Evolutionary conservation across 2,888 invertebrate genomes (phyloP).

Genomic region (Chesias legatella): DNA sequence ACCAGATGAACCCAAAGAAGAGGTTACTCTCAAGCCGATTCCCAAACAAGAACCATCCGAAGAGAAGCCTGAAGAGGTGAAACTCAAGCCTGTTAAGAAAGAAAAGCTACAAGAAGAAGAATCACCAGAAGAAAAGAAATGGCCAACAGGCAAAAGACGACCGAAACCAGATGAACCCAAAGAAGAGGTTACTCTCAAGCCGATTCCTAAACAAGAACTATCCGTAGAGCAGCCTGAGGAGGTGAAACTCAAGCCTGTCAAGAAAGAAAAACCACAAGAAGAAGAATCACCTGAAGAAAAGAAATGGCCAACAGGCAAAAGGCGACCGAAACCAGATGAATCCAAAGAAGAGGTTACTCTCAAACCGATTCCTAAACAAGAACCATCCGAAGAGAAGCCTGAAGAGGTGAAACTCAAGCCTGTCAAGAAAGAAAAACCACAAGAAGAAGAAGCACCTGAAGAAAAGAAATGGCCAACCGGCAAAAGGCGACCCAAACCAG

Average conservation of each 20-base stretch:
- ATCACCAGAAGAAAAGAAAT: conserved; percentile 51
- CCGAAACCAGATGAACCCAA: conserved; percentile 38
- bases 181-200: conserved; percentile 65
- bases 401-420: conserved; percentile 52
- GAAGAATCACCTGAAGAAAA: conserved; percentile 41
- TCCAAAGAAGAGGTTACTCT: conserved; percentile 46
- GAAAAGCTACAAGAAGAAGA: conserved; percentile 59
- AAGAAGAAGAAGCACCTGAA: conserved; percentile 28
- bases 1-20: conserved; percentile 43
- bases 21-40: conserved; percentile 45
- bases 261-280: conserved; percentile 35
- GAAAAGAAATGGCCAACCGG: conserved; percentile 44
- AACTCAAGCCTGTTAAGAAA: conserved; percentile 7
- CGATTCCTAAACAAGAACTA: conserved; percentile 54
- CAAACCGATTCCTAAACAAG: conserved; percentile 49
- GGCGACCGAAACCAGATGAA: conserved; percentile 35
- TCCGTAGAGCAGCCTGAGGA: conserved; percentile 58
- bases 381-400: conserved; percentile 50
- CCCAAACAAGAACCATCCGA: conserved; percentile 36
- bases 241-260: conserved; percentile 35
- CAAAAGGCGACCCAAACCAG: conserved; percentile 36
- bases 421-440: conserved; percentile 38
- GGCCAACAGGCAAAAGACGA: conserved; percentile 33
- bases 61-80: conserved; percentile 24
- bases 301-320: conserved; percentile 41